A percentile compares a stretch with the other conserved stretches of the same genome.
Conservation (phyloP, 1,140 invertebrate genomes). For the Acyrthosiphon pisum region DNA sequence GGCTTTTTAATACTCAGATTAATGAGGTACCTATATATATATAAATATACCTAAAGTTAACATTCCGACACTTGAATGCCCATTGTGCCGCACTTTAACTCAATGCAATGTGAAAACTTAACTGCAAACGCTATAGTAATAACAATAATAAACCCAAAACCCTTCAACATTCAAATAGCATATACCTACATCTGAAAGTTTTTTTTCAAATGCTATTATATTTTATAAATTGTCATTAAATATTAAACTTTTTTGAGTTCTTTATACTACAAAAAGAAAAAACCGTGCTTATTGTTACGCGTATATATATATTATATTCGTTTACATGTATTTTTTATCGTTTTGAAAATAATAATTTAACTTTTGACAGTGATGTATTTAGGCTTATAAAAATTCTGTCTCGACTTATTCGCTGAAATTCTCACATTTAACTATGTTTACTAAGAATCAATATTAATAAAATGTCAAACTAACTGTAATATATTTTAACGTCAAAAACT, state of each 20-base stretch:
- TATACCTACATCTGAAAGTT: neutral
- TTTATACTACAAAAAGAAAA: neutral
- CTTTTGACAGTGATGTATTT: neutral
- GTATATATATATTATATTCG: neutral
- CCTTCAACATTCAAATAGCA: neutral
- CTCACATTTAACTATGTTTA: neutral
- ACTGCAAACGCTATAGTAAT: neutral
- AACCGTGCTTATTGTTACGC: neutral
- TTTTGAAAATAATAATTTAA: neutral
- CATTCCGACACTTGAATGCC: neutral
- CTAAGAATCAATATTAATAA: neutral
- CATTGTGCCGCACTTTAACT: neutral
- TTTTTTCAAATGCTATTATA: neutral
- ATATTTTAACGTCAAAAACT: neutral
- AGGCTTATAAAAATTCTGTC: neutral
- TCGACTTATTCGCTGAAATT: neutral
- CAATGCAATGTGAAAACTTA: neutral
- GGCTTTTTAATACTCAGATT: neutral
- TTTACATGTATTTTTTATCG: neutral
- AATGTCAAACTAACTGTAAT: neutral
- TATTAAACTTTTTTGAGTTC: neutral
- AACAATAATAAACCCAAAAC: neutral
- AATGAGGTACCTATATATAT: neutral
- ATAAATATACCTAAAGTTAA: neutral
- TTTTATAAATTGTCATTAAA: conserved; percentile 3